Evolutionary conservation across 2,113 vertebrate genomes (phyloP).

Genomic region (Anhinga rufa): DNA sequence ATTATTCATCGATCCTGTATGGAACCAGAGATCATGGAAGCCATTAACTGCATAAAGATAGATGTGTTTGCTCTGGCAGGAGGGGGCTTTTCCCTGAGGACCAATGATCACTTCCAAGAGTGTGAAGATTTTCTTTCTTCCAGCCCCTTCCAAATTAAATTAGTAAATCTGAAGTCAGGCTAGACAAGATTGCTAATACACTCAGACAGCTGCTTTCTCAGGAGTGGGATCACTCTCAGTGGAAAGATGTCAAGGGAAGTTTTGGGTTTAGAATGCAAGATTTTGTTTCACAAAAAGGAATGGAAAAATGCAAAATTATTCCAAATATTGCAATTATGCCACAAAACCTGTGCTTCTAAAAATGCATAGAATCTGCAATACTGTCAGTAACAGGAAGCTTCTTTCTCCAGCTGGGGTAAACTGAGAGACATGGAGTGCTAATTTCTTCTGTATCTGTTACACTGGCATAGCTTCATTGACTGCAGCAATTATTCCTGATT

Average conservation of each 20-base stretch:
- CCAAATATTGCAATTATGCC: not conserved
- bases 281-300: not conserved
- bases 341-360: not conserved
- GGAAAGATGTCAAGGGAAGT: not conserved
- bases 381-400: not conserved
- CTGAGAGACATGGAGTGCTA: not conserved
- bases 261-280: not conserved
- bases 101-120: not conserved
- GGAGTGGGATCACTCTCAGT: not conserved
- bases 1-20: not conserved
- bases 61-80: not conserved
- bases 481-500: conserved; percentile 27
- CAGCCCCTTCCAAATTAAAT: not conserved
- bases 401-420: not conserved
- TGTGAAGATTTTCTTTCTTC: not conserved
- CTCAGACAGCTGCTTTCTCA: not conserved
- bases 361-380: not conserved
- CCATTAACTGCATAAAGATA: not conserved
- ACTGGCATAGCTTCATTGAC: not conserved
- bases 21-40: not conserved
- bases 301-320: not conserved
- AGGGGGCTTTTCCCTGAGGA: not conserved
- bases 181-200: not conserved
- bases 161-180: not conserved
- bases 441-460: not conserved